phyloP scores from a whole-genome alignment of 2,113 vertebrate species.

The Microcebus murinus region DNA sequence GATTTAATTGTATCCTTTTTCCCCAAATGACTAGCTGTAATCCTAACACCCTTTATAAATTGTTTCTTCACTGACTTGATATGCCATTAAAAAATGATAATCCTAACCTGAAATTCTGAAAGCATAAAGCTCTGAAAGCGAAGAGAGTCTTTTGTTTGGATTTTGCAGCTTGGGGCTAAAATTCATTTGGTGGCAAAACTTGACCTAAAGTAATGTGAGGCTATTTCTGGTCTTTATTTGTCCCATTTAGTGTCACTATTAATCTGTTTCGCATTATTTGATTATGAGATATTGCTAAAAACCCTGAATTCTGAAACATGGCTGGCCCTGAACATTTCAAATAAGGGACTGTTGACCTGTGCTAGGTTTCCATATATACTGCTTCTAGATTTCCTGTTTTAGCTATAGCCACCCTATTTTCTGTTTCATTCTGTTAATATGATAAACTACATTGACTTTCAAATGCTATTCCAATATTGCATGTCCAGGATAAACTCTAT shows the following conservation, averaged over 20 bases:
- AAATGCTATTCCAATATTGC: conserved; percentile 11
- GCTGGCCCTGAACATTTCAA: background rate
- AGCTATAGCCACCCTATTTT: background rate
- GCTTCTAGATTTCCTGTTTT: background rate
- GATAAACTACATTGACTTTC: conserved; percentile 39
- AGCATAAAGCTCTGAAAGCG: background rate
- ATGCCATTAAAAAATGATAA: background rate
- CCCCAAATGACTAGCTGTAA: background rate
- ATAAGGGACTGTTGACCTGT: background rate
- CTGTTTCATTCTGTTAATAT: background rate
- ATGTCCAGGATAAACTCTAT: background rate
- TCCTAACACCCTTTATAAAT: background rate
- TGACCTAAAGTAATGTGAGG: background rate
- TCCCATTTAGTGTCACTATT: background rate
- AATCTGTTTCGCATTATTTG: conserved; percentile 15
- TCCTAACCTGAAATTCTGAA: conserved; percentile 30
- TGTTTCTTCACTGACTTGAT: conserved; percentile 14
- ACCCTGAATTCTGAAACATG: background rate
- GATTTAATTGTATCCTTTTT: conserved; percentile 33
- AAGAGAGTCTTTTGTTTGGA: background rate
- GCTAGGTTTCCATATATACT: background rate
- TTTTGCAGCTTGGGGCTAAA: conserved; percentile 18
- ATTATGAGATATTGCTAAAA: conserved; percentile 9
- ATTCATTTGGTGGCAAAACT: background rate
- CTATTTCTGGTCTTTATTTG: conserved; percentile 28